Base-by-base conservation (phyloP, 2,888 invertebrate genomes). In the Alloscopus bannaensis region DNA sequence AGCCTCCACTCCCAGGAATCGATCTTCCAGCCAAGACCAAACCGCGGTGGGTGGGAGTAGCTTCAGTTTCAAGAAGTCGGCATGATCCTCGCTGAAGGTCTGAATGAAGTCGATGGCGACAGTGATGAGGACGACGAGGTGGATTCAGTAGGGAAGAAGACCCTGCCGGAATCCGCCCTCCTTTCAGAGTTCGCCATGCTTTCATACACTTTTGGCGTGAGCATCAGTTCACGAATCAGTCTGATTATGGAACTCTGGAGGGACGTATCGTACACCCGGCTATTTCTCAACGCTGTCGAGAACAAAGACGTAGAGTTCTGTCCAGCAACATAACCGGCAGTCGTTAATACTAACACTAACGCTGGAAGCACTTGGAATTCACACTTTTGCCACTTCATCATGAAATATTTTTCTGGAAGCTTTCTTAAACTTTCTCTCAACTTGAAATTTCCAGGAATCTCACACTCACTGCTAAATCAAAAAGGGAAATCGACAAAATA, bases 161-260 rank as follows among this genome's bases (percentile, higher is more conserved):
- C 62, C 0, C 68, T 68, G 2, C 76, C 76, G 13, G 59, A 76
- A 42, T 76, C 76, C 45, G 76, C 76, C 29, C 76, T 68, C 62
- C 52, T 76, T 42, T 69, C 76, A n/a, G 60, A 28, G 36, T 47
- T 45, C 13, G 29, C 47, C 76, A 76, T 76, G 18, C 59, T 75
- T 4, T 75, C 75, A 29, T 76, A 76, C 45, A 76, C 69, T 52
- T 76, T 76, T 1, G 76, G 76, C 13, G 76, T 76, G 0, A 76
- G 69, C 76, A 76, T 76, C 11, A 76, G 42, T 36, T 76, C 76
- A 22, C 69, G n/a, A 20, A 76, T 76, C 3, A 76, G 42, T 52
- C 42, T 76, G 40, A 76, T 76, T n/a, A 76, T 76, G 29, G 68
- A 69, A 40, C 60, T 62, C 28, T 68, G 68, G 18, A 76, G 18